A percentile compares a stretch with the other conserved stretches of the same genome.
phyloP scores from a whole-genome alignment of 2,797 vertebrate genomes.

The Distichodus sexfasciatus region DNA sequence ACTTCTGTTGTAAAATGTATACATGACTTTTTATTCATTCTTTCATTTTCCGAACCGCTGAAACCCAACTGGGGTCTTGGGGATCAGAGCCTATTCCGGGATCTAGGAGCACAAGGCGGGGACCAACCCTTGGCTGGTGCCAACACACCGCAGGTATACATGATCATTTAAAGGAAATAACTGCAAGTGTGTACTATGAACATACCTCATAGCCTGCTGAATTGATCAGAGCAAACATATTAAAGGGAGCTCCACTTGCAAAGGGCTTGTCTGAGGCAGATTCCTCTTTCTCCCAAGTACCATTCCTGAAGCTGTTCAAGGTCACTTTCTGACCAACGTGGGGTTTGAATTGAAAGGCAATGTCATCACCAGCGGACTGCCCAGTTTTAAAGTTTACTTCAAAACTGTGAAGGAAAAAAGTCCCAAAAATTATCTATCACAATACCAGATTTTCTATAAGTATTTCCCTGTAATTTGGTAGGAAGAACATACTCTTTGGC shows the following conservation, averaged over 20 bases:
- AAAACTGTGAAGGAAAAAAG: conserved; percentile 18
- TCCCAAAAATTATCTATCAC: neutral
- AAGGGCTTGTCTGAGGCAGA: neutral
- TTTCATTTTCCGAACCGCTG: no score
- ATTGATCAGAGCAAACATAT: conserved; percentile 2
- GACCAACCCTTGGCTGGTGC: no score
- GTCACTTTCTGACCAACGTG: neutral
- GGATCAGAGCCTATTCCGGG: no score
- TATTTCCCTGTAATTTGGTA: neutral
- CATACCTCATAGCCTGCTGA: conserved; percentile 24
- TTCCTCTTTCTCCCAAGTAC: conserved; percentile 12
- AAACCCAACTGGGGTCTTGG: no score
- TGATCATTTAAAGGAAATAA: neutral
- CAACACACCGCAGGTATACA: no score
- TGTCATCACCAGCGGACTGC: neutral
- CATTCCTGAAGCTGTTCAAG: conserved; percentile 18
- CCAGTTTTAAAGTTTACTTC: conserved; percentile 20
- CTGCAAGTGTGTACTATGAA: no score
- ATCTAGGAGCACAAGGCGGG: no score
- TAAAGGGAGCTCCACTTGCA: conserved; percentile 3
- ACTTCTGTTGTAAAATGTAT: neutral
- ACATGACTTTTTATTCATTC: no score
- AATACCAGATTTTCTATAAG: neutral
- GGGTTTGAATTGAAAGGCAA: conserved; percentile 33
- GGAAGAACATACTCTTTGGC: neutral